Base-by-base conservation (phyloP, 2,888 invertebrate species). In the Thymelicus lineola region DNA sequence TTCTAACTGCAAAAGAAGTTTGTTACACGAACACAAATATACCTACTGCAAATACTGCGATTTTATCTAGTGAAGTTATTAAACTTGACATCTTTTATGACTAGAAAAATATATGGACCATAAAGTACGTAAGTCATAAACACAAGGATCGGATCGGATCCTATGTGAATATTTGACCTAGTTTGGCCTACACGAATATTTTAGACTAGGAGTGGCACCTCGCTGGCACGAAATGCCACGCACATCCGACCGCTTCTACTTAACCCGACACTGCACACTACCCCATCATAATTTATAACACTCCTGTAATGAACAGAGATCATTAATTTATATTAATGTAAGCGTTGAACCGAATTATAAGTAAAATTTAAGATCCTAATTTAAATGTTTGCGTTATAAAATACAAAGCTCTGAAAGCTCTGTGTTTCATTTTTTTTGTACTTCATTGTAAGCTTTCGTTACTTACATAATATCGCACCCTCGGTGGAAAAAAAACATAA, bases 161-260 rank as follows among this genome's bases (percentile, higher is more conserved):
- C 58, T 58, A 58, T 63, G 63, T 69, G 69, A 63, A 69, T 69
- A 58, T 86, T 82, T 90, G 88, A 88, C 88, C 90, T 80, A 88
- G 77, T 87, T 90, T 79, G 69, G 80, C 80, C 78, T 79, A 79
- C 81, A 86, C 85, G 82, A 86, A 87, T 88, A 86, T 87, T 88
- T 86, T 80, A 85, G 81, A 73, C 79, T 82, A 86, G 89, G 87
- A 88, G 88, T 87, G 87, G 86, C 88, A 81, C 82, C 80, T 83
- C 79, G 78, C 80, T 81, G 80, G 82, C 82, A 83, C 83, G 82
- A 83, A 81, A 82, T 80, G 80, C 81, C 78, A 69, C 57, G 60
- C 61, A 69, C 63, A 69, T 69, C 58, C 50, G 58, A 63, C 38
- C 63, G 50, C 50, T 63, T 63, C 58, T 59, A 69, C 28, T 69